Conservation (phyloP, 2,113 vertebrate species). For the Ptychochromis oligacanthus region DNA sequence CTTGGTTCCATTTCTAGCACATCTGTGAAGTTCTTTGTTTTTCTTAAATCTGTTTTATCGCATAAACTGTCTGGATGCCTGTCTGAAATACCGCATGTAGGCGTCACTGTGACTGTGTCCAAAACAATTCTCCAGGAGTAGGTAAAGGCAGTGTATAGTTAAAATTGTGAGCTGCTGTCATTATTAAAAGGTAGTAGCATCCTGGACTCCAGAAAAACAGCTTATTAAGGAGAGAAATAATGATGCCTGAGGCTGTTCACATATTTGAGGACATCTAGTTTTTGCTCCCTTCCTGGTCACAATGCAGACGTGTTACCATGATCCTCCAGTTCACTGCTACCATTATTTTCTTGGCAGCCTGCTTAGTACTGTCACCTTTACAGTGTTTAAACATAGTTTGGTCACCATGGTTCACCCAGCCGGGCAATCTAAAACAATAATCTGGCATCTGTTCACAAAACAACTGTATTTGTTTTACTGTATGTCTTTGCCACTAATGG, state of each 20-base stretch:
- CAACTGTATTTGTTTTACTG: background rate
- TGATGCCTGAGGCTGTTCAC: conserved; percentile 34
- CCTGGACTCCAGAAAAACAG: conserved; percentile 23
- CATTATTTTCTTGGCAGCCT: background rate
- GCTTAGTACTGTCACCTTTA: background rate
- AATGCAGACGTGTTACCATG: background rate
- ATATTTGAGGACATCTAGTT: conserved; percentile 13
- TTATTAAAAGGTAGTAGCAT: conserved; percentile 20
- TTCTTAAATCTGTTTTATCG: background rate
- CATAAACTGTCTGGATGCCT: background rate
- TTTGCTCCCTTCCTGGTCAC: background rate
- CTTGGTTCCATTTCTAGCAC: background rate
- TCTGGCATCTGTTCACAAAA: background rate
- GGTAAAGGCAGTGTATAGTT: background rate
- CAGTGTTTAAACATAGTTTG: background rate
- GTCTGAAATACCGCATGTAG: conserved; percentile 1
- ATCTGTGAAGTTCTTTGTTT: background rate
- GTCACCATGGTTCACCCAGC: background rate
- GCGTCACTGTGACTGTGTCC: conserved; percentile 14
- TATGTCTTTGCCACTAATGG: background rate
- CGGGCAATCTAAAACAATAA: background rate
- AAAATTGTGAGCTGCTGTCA: background rate
- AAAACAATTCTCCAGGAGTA: conserved; percentile 6
- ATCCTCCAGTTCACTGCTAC: conserved; percentile 11
- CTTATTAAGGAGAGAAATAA: conserved; percentile 52